Conservation (phyloP, 2,797 vertebrate genomes). For the Mionectes olivaceus region DNA sequence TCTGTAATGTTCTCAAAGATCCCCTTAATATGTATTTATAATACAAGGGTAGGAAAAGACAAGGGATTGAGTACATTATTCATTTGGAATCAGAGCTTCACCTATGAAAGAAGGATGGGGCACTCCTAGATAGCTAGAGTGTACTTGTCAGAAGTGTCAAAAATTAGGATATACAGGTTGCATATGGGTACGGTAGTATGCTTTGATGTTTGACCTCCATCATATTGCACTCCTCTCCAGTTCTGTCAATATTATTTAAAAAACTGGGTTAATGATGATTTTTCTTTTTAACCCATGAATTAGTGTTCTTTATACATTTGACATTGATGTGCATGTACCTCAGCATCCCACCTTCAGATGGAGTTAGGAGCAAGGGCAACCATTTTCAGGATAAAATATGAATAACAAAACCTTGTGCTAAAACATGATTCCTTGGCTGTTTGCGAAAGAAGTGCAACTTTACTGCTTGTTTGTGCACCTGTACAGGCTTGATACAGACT, state of each 20-base stretch:
- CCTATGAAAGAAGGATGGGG: not conserved
- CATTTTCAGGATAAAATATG: not conserved
- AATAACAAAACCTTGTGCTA: not conserved
- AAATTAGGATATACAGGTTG: not conserved
- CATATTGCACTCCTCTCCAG: accelerated
- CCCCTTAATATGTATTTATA: not conserved
- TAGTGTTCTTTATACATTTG: not conserved
- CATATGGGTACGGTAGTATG: accelerated
- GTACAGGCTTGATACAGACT: not conserved
- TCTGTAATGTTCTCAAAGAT: not conserved
- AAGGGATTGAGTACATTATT: not conserved
- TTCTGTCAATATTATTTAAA: not conserved
- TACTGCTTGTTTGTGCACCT: not conserved
- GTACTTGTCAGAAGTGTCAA: not conserved
- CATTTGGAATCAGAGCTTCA: not conserved
- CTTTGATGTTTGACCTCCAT: not conserved
- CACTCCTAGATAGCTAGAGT: not conserved
- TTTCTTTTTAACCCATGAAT: not conserved
- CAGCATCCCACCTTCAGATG: not conserved
- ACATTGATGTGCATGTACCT: not conserved
- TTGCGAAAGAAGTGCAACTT: not conserved
- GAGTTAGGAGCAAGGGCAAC: not conserved
- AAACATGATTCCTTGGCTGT: not conserved
- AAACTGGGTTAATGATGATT: not conserved
- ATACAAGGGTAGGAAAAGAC: not conserved